These are phyloP conservation scores for Forbesichthys agassizii DNA, from an alignment of 2,113 vertebrate genomes.

Conservation along the genomic window DNA sequence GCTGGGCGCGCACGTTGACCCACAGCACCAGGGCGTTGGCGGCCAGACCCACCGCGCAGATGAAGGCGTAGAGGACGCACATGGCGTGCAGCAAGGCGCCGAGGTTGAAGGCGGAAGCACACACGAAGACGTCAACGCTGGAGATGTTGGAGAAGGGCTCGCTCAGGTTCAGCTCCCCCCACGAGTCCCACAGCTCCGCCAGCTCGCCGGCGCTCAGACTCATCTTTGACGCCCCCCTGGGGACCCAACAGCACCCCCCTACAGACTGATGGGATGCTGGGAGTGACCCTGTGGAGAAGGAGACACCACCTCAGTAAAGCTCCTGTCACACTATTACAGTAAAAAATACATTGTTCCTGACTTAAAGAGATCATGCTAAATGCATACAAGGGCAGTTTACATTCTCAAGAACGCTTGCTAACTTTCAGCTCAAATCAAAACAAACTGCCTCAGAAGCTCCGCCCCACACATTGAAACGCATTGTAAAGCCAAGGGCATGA, in stretches of 20 bases:
- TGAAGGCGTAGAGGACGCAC: conserved; percentile 89
- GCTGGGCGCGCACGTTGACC: conserved; percentile 89
- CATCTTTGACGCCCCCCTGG: conserved; percentile 61
- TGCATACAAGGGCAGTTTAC: not conserved
- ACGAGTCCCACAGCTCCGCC: conserved; percentile 76
- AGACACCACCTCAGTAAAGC: conserved; percentile 31
- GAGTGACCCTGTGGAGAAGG: conserved; percentile 50
- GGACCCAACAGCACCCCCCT: conserved; percentile 13
- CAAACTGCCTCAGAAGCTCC: too few relatives aligned
- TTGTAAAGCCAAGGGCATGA: too few relatives aligned
- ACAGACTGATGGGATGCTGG: conserved; percentile 28
- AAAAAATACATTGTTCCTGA: conserved; percentile 2
- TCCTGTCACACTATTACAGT: not conserved
- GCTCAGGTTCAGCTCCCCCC: conserved; percentile 81
- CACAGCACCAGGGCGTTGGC: conserved; percentile 92
- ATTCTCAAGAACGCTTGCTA: too few relatives aligned
- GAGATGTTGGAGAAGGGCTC: conserved; percentile 78
- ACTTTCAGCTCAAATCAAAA: too few relatives aligned
- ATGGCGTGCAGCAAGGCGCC: conserved; percentile 83
- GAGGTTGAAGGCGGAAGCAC: conserved; percentile 78
- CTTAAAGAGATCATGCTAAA: conserved; percentile 8
- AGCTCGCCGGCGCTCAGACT: conserved; percentile 67
- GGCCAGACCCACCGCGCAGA: conserved; percentile 88
- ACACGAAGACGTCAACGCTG: conserved; percentile 75
- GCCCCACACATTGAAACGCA: too few relatives aligned